These are phyloP conservation scores for Leucosticte australis DNA, from an alignment of 2,113 vertebrate genomes.

Conservation along the genomic window DNA sequence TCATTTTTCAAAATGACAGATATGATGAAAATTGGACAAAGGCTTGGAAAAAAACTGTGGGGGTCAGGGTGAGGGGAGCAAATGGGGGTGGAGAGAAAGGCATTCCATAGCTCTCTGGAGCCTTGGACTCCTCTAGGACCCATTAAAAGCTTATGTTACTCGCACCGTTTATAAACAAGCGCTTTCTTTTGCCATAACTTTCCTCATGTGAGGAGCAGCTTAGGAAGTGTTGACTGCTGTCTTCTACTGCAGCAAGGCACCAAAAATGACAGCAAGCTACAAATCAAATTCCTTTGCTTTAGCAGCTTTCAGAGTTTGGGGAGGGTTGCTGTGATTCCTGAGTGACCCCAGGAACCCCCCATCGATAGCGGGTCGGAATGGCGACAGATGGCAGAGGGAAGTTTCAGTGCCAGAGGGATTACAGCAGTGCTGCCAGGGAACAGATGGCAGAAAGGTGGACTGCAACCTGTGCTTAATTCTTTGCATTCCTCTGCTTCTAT, in stretches of 20 bases:
- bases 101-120: conserved; percentile 57
- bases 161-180: conserved; percentile 15
- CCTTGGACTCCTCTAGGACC: conserved; percentile 52
- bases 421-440: neutral
- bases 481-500: neutral
- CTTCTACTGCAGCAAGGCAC: conserved; percentile 12
- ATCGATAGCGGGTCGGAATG: neutral
- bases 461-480: neutral
- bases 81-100: neutral
- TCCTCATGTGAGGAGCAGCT: neutral
- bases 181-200: neutral
- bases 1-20: conserved; percentile 61
- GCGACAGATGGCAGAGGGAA: neutral
- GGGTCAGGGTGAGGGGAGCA: conserved; percentile 34
- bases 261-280: conserved; percentile 8
- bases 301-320: neutral
- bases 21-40: conserved; percentile 55
- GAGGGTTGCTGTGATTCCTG: conserved; percentile 11
- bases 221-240: conserved; percentile 13
- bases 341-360: neutral
- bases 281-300: conserved; percentile 40
- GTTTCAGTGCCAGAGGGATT: neutral
- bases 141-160: conserved; percentile 61
- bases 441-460: neutral
- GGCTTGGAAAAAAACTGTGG: neutral